These are phyloP conservation scores for Rhagonycha lutea DNA, from an alignment of 2,888 invertebrate species.

Conservation along the genomic window DNA sequence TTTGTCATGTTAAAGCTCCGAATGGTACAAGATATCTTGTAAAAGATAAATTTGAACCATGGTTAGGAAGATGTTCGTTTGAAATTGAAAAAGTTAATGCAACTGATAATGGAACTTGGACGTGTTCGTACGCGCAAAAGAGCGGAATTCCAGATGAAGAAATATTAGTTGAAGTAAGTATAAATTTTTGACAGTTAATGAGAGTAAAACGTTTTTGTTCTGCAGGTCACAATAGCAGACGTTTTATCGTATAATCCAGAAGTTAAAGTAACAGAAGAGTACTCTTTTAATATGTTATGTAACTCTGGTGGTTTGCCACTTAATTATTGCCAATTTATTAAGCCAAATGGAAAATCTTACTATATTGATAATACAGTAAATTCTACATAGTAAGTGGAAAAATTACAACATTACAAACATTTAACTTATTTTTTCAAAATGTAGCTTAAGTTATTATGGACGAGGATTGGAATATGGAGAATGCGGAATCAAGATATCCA, in stretches of 20 bases:
- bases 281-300: slow-evolving; percentile 14
- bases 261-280: slow-evolving; percentile 8
- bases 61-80: slow-evolving; percentile 23
- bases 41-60: not conserved
- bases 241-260: slow-evolving; percentile 8
- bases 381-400: not conserved
- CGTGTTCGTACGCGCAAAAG: slow-evolving; percentile 23
- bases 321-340: slow-evolving; percentile 19
- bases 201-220: not conserved
- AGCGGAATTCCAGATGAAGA: slow-evolving; percentile 23
- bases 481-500: not conserved
- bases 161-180: slow-evolving; percentile 22
- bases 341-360: slow-evolving; percentile 2
- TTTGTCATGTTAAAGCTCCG: slow-evolving; percentile 29
- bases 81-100: not conserved
- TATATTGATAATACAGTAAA: not conserved
- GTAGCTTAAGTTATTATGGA: not conserved
- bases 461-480: not conserved
- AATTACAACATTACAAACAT: not conserved
- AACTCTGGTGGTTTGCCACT: slow-evolving; percentile 23
- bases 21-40: slow-evolving; percentile 24
- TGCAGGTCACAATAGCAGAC: slow-evolving; percentile 19
- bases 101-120: slow-evolving; percentile 31
- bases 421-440: not conserved
- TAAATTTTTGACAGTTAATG: not conserved